Evolutionary conservation across 1,140 invertebrate species (phyloP), one percentile per base, ranked within the genome.

Genomic region (Sipha flava): DNA sequence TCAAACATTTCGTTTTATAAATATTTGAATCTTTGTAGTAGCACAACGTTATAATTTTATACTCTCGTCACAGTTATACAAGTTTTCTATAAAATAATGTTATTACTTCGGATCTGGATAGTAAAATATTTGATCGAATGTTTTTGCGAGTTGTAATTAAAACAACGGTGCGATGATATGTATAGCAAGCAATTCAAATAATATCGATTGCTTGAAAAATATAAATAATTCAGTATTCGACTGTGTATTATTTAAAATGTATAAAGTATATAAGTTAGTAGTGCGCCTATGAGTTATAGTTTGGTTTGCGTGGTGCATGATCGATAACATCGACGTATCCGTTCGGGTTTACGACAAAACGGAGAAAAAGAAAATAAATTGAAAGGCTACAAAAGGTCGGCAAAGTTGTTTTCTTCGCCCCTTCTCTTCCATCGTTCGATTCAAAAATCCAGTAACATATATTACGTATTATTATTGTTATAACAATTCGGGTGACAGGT

Each of bases 401-500:
- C 31, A 23, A 40, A 75, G 72, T 57, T 49, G 43, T 49, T 34
- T 49, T 34, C 31, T 57, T 34, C 21, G 1, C 6, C 18, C 31
- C 6, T 7, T 23, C 10, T 3, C 14, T 34, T n/a, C 23, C 6
- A n/a, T n/a, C 29, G 12, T 73, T 75, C 70, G 45, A 43, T 52
- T 52, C n/a, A 73, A 73, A 73, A 73, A 54, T 52, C 37, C 7
- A 14, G 18, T 10, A 52, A 49, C 70, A 52, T 34, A 54, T 57
- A 57, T 57, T 77, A 77, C 34, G 31, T 73, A 21, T 52, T 77
- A 77, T 57, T 77, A 59, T 77, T 77, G 73, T 77, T 77, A 57
- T 77, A 77, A 77, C 73, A 43, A 77, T 77, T 43, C 73, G 73
- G 73, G 73, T 54, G 49, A 54, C 70, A 54, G 70, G 70, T 75